Base-by-base conservation (phyloP, 2,797 vertebrate species). In the Microchirus variegatus region DNA sequence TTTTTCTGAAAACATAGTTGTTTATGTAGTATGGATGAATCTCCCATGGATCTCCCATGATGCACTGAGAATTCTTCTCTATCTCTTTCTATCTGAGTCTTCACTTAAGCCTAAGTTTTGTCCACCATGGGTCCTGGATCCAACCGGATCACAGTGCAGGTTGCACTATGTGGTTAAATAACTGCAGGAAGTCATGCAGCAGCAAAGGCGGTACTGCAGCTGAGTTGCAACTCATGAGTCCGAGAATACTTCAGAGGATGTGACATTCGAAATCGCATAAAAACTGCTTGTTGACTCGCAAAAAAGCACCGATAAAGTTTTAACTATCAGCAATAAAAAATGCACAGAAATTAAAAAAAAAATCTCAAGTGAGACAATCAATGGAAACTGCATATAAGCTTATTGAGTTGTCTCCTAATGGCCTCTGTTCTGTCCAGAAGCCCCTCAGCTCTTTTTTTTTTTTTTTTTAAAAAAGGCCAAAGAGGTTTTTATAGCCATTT, bases 401-500 rank as follows among this genome's bases (percentile, higher is more conserved):
- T 15, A 52, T 59, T 62, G 9, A 67, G 45, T 18, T 53, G 22
- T 58, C 38, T 10, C 16, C 26, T 60, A 61, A 65, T 46, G 15
- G 26, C 36, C 52, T 47, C 15, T 17, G 1, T 13, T 59, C 15
- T 14, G 1, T 47, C 37, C 8, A 43, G 53, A 65, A 50, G 8
- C 36, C 66, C 9, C 19, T 16, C 47, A 54, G 10, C 65, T 31
- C 31, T 31, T 31, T 52, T 14, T 48, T 49, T 36, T 49, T 31
- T 50, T 49, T 41, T 68, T n/a, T 40, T 41, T 19, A 49, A 65
- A 17, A 50, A 69, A 71, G 42, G 10, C 1, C 15, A 10, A 13
- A 45, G 74, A 45, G 41, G 3, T 8, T 55, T 68, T 81, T 19
- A 57, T 43, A n/a, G 36, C 2, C 3, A 4, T 56, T 65, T 54